A percentile compares a stretch with the other conserved stretches of the same genome.
phyloP scores from a whole-genome alignment of 1,140 invertebrate species.

The Caerostris extrusa region DNA sequence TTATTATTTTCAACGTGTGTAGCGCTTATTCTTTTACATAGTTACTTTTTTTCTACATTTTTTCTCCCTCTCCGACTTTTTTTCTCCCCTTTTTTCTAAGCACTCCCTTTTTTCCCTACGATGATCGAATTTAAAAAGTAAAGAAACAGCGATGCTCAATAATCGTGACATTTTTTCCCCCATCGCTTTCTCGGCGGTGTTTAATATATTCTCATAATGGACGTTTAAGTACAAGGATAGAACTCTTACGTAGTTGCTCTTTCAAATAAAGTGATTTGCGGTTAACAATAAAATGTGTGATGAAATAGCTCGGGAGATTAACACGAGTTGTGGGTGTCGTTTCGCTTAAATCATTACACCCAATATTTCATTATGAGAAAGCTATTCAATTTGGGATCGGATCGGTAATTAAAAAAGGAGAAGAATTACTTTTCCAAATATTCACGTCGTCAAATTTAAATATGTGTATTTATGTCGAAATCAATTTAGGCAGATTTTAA shows the following conservation, averaged over 20 bases:
- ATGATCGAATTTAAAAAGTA: constrained; percentile 73
- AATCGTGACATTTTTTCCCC: constrained; percentile 52
- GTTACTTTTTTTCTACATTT: constrained; percentile 40
- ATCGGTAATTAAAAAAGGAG: not conserved
- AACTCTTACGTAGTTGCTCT: not conserved
- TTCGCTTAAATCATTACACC: constrained; percentile 12
- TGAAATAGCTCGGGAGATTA: constrained; percentile 15
- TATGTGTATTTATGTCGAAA: not conserved
- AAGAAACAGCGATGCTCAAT: constrained; percentile 66
- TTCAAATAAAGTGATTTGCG: constrained; percentile 40
- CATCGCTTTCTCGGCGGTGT: constrained; percentile 5
- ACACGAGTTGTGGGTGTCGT: not conserved
- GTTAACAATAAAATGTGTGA: constrained; percentile 31
- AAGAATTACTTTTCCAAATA: not conserved
- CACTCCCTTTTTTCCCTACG: not conserved
- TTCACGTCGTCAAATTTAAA: not conserved
- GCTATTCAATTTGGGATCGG: not conserved
- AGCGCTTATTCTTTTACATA: constrained; percentile 60
- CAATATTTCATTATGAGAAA: constrained; percentile 19
- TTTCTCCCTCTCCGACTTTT: not conserved
- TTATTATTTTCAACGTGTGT: constrained; percentile 50
- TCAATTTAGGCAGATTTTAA: too few species aligned
- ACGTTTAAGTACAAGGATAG: constrained; percentile 51
- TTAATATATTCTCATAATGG: constrained; percentile 70
- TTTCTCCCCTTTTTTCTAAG: not conserved